Base-by-base conservation (phyloP, 2,113 vertebrate genomes). In the Scytalopus superciliaris region DNA sequence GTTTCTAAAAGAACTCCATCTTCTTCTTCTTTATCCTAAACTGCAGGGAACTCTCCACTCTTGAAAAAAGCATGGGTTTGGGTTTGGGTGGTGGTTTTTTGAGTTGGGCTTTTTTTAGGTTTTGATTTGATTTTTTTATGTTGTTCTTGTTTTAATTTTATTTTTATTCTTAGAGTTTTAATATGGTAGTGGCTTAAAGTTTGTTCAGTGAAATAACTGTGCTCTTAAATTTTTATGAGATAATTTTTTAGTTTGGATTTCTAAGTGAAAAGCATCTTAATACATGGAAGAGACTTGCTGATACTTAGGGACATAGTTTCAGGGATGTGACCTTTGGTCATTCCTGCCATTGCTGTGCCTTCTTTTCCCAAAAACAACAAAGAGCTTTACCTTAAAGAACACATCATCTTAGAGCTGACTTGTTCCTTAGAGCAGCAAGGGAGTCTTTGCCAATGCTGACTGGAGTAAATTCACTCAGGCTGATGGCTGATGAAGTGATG, bases 401-500 rank as follows among this genome's bases (percentile, higher is more conserved):
- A 2, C 96, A 89, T 97, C 85, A 40, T 97, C 96, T 97, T 95
- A 96, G 86, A 96, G 94, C 96, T 96, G 96, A 95, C 97, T 97
- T 96, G 94, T 89, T 95, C 76, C 81, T 2, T 17, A 95, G 95
- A 97, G 70, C 70, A 97, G 93, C 21, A 45, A 86, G 40, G 88
- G 95, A 97, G 92, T 87, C 90, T 90, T 88, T 97, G 96, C 97
- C 95, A 96, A 67, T 67, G 88, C 97, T 95, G 93, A 80, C 90
- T 97, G 94, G 94, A 84, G 94, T 98, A 98, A 98, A 98, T 98
- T 96, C 95, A 96, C 95, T 94, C 86, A 30, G 81, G 95, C 90
- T 98, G 97, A 97, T 92, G 66, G 96, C 89, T 97, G 97, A 97
- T 98, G 98, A 97, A 96, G 93, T 97, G 95, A 84, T 96, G 90